phyloP scores from a whole-genome alignment of 2,113 vertebrate species.

The Percina caprodes region DNA sequence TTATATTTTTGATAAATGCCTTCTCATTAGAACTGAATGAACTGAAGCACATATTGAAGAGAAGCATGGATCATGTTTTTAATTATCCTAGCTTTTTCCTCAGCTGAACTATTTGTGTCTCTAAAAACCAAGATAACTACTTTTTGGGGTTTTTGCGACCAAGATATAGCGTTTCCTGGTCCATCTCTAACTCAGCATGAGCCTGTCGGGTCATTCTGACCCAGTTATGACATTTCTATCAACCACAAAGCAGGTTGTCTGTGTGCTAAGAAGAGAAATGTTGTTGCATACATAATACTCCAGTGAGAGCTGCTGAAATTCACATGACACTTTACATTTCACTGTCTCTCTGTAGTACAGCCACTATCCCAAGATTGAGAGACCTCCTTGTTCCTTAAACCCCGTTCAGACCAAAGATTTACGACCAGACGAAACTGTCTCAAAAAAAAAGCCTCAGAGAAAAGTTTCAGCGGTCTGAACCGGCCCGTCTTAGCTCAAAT shows the following conservation, averaged over 20 bases:
- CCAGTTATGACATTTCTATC: slow-evolving; percentile 3
- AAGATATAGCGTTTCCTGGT: not conserved
- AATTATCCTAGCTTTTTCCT: too few relatives aligned
- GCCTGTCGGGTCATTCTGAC: not conserved
- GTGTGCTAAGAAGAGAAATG: not conserved
- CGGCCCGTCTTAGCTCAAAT: too few relatives aligned
- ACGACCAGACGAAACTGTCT: too few relatives aligned
- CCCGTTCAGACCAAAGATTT: too few relatives aligned
- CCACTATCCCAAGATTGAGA: not conserved
- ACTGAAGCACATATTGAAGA: not conserved
- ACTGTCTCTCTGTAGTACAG: not conserved
- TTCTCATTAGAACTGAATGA: not conserved
- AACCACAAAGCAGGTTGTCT: not conserved
- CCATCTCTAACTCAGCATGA: not conserved
- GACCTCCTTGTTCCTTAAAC: not conserved
- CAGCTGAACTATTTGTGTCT: too few relatives aligned
- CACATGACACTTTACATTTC: not conserved
- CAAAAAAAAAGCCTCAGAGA: too few relatives aligned
- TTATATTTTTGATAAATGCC: not conserved
- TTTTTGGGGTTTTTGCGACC: too few relatives aligned
- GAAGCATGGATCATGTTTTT: too few relatives aligned
- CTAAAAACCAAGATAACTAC: too few relatives aligned
- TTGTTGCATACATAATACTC: not conserved
- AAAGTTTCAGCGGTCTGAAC: too few relatives aligned
- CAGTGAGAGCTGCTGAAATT: not conserved